Base-by-base conservation (phyloP, 2,113 vertebrate genomes). In the Sardina pilchardus region DNA sequence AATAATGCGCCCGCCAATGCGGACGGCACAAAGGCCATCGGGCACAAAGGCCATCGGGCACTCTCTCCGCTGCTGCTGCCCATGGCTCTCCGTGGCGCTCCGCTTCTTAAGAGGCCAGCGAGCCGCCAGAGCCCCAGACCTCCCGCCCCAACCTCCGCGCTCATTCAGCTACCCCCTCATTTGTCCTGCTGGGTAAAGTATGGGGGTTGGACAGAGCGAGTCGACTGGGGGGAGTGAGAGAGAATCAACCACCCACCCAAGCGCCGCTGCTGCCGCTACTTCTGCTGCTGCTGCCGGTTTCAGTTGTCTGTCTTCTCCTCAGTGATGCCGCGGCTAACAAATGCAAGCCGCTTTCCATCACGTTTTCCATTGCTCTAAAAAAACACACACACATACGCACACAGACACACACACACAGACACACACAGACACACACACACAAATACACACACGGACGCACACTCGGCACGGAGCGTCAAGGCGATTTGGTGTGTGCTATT, bases 101-200 rank as follows among this genome's bases (percentile, higher is more conserved):
- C 24, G 6, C 88, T 91, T 92, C 90, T 94, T 94, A 90, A 90
- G 90, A 91, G 90, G 89, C 92, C 88, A 86, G 92, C 90, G 91
- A 92, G 87, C 92, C 91, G 90, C 92, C 91, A 93, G 92, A 91
- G 87, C 89, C 84, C 83, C 86, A 85, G 88, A 89, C 90, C 80
- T 75, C 53, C 30, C 86, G 63, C 75, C 87, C 81, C 84, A 82
- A 56, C 78, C 91, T 91, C 89, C 82, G 88, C n/a, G n/a, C n/a
- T n/a, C n/a, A n/a, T n/a, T n/a, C n/a, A n/a, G 21, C 59, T 8
- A 9, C n/a, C 59, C 59, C 21, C 2, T 26, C 48, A 63, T 63
- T 63, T 63, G 21, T 63, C 59, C 59, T 5, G 26, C 59, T n/a
- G 59, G 0, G 59, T n/a, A n/a, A 63, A 63, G 8, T 63, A 63